Conservation (phyloP, 2,888 invertebrate genomes). For the Biston betularia region DNA sequence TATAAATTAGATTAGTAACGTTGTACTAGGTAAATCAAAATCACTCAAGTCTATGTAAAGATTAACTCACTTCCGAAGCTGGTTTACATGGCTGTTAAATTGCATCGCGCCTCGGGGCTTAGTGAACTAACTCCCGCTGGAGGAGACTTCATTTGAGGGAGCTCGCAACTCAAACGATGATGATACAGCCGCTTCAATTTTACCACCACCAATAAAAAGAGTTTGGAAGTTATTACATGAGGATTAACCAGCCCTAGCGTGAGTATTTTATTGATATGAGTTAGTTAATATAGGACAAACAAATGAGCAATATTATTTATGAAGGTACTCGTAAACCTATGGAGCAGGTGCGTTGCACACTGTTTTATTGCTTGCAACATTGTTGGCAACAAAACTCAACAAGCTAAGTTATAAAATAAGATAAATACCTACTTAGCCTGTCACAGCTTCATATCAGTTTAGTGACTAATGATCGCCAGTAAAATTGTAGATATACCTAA, state of each 20-base stretch:
- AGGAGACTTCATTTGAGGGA: slow-evolving; percentile 19
- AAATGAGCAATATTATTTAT: no score
- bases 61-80: slow-evolving; percentile 18
- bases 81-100: slow-evolving; percentile 29
- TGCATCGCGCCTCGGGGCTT: slow-evolving; percentile 30
- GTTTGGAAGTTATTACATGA: background rate
- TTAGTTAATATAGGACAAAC: no score
- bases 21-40: background rate
- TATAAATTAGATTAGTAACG: background rate
- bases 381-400: background rate
- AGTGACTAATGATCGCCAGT: no score
- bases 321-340: background rate
- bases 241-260: background rate
- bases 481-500: no score
- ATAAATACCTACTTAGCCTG: no score
- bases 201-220: background rate
- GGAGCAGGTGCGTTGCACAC: background rate
- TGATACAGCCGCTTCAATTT: background rate
- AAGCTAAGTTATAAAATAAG: background rate
- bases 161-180: background rate
- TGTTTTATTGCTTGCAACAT: background rate
- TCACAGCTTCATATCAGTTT: no score
- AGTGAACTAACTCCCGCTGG: slow-evolving; percentile 4
- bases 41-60: slow-evolving; percentile 8
- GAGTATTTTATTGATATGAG: no score